Percentiles rank a stretch among this genome's conserved stretches.
These are phyloP conservation scores for Cygnus olor DNA, from an alignment of 2,797 vertebrate species.

Conservation along the genomic window DNA sequence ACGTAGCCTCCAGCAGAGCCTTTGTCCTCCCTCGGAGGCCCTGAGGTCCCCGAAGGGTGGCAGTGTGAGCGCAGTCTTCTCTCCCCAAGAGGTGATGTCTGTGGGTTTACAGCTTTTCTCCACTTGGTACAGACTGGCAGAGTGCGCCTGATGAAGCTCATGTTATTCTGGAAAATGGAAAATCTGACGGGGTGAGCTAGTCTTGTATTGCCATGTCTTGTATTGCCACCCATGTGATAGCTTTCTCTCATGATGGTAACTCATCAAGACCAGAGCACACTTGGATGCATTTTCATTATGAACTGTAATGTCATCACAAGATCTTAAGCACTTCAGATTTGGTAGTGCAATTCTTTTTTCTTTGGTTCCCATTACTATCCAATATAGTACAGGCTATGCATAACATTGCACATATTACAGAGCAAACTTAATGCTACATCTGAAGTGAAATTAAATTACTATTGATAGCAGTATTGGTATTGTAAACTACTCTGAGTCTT, in stretches of 20 bases:
- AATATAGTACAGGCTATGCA: neutral
- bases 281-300: neutral
- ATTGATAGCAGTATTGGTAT: neutral
- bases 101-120: neutral
- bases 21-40: neutral
- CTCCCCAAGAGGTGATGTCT: rapidly evolving
- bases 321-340: neutral
- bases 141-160: neutral
- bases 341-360: neutral
- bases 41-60: neutral
- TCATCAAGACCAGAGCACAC: neutral
- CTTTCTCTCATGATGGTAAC: neutral
- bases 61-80: neutral
- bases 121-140: neutral
- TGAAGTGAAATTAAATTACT: neutral
- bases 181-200: neutral
- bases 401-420: neutral
- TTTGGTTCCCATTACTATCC: neutral
- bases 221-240: neutral
- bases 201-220: neutral
- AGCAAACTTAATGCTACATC: neutral
- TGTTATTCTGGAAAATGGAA: neutral
- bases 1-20: neutral
- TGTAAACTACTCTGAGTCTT: neutral
- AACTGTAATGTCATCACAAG: neutral